A percentile compares a stretch with the other conserved stretches of the same genome.
phyloP scores from a whole-genome alignment of 2,888 invertebrate genomes.

The Pomacea canaliculata region DNA sequence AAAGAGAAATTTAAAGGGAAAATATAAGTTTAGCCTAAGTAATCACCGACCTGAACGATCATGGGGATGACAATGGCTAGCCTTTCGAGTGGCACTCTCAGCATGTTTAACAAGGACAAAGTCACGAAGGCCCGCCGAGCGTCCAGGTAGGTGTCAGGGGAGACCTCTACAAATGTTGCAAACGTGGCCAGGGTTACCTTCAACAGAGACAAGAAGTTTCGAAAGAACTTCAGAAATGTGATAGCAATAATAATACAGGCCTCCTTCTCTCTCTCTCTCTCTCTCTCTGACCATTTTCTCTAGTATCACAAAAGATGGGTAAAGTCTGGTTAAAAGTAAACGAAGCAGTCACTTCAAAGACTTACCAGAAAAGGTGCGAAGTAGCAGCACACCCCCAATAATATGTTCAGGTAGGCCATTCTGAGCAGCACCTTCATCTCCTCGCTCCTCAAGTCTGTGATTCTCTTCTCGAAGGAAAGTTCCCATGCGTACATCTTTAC shows the following conservation, averaged over 20 bases:
- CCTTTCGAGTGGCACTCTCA: constrained; percentile 89
- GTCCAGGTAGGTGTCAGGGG: constrained; percentile 84
- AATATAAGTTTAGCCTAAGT: too few relatives aligned
- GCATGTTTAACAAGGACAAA: constrained; percentile 67
- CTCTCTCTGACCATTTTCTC: too few relatives aligned
- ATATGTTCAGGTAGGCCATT: constrained; percentile 78
- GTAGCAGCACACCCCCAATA: constrained; percentile 91
- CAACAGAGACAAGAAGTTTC: too few relatives aligned
- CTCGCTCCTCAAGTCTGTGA: constrained; percentile 85
- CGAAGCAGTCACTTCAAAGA: not conserved
- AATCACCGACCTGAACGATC: constrained; percentile 31
- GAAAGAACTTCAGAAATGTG: too few relatives aligned
- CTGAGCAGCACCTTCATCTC: constrained; percentile 89
- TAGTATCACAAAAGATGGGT: too few relatives aligned
- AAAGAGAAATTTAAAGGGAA: too few relatives aligned
- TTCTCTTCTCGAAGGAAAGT: constrained; percentile 88
- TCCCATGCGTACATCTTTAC: constrained; percentile 96
- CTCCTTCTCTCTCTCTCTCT: too few relatives aligned
- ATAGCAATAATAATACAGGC: too few relatives aligned
- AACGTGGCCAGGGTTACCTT: constrained; percentile 65
- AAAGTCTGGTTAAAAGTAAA: too few relatives aligned
- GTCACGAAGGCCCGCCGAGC: constrained; percentile 86
- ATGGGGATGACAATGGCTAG: constrained; percentile 78
- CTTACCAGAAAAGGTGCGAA: constrained; percentile 91
- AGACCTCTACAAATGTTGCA: constrained; percentile 78